Conservation (phyloP, 2,113 vertebrate species). For the Sialia sialis region DNA sequence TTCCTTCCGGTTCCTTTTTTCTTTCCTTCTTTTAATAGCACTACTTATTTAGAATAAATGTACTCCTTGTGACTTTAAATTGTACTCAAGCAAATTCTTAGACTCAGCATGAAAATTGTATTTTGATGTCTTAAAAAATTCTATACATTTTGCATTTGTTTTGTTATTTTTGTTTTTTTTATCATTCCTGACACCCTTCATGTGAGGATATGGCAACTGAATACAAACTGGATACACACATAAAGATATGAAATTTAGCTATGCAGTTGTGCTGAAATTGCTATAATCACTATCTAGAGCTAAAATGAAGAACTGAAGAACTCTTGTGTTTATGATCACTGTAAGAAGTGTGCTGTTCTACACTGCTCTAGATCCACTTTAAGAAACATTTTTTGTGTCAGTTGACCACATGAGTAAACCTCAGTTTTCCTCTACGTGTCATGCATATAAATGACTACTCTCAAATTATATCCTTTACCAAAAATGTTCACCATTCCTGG, state of each 20-base stretch:
- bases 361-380: background rate
- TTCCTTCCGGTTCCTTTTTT: constrained; percentile 39
- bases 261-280: background rate
- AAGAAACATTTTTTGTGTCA: background rate
- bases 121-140: background rate
- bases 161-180: background rate
- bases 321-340: background rate
- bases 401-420: background rate
- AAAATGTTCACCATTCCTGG: background rate
- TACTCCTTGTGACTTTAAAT: background rate
- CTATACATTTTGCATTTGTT: background rate
- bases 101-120: background rate
- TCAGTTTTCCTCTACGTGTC: background rate
- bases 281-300: background rate
- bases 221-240: background rate
- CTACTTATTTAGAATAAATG: background rate
- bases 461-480: background rate
- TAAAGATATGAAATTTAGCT: background rate
- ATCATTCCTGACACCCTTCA: background rate
- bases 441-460: background rate
- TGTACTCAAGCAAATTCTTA: background rate
- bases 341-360: background rate
- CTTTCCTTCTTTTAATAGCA: constrained; percentile 22
- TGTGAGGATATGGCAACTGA: background rate
- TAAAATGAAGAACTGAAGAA: background rate